Percentiles rank a stretch among this genome's conserved stretches.
Conservation (phyloP, 2,888 invertebrate species). For the Eilema sororculum region DNA sequence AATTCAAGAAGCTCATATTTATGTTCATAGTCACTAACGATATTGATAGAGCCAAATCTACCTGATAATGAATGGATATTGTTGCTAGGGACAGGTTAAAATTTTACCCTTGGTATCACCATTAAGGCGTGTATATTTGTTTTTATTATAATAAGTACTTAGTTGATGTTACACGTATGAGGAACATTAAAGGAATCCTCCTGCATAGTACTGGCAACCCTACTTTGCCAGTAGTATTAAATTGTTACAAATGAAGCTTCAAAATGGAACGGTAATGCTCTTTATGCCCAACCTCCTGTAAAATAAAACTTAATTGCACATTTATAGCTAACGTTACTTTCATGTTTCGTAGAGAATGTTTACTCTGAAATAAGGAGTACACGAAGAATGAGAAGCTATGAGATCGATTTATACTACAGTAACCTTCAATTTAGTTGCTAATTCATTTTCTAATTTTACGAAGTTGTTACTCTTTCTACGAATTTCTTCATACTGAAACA, state of each 20-base stretch:
- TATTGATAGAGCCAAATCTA: neutral
- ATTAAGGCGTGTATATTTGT: neutral
- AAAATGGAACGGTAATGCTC: neutral
- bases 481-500: neutral
- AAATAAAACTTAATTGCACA: slow-evolving; percentile 4
- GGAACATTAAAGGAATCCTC: neutral
- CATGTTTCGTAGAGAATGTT: neutral
- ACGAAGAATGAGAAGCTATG: neutral
- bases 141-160: neutral
- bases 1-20: too few relatives aligned
- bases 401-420: neutral
- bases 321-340: slow-evolving; percentile 4
- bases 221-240: neutral
- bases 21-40: neutral
- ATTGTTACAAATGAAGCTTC: neutral
- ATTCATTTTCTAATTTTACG: neutral
- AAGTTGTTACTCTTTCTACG: neutral
- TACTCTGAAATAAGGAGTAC: neutral
- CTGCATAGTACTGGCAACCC: neutral
- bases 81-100: neutral
- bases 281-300: slow-evolving; percentile 2
- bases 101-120: too few relatives aligned
- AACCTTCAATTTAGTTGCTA: neutral
- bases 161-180: neutral
- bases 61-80: neutral